Conservation (phyloP, 1,140 invertebrate species). For the Saccostrea cuccullata region DNA sequence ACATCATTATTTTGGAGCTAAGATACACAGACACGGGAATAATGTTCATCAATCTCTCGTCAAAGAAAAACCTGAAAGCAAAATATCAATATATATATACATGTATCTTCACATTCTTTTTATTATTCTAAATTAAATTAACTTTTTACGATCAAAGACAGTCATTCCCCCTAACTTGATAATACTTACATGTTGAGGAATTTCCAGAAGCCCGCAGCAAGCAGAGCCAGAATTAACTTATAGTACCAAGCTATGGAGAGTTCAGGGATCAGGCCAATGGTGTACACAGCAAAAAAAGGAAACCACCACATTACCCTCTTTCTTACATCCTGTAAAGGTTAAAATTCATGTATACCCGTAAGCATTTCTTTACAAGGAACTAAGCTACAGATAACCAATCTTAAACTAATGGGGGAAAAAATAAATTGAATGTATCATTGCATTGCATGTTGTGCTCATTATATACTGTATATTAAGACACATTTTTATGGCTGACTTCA, state of each 20-base stretch:
- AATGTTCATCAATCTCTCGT: constrained; percentile 90
- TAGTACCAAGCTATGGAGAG: constrained; percentile 86
- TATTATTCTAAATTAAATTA: too few relatives aligned
- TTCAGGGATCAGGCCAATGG: constrained; percentile 91
- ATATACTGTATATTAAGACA: too few relatives aligned
- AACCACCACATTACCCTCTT: constrained; percentile 93
- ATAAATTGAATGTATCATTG: background rate
- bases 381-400: background rate
- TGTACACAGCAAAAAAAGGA: constrained; percentile 93
- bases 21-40: constrained; percentile 95
- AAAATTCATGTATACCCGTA: background rate
- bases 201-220: constrained; percentile 60
- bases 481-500: background rate
- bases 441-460: background rate
- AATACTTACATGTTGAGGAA: constrained; percentile 28
- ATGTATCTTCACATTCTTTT: too few relatives aligned
- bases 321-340: constrained; percentile 86
- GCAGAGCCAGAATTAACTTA: constrained; percentile 82
- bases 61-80: constrained; percentile 86
- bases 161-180: too few relatives aligned
- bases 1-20: constrained; percentile 97
- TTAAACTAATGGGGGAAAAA: too few relatives aligned
- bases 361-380: too few relatives aligned
- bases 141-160: too few relatives aligned
- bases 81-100: constrained; percentile 51